These are phyloP conservation scores for Monochamus alternatus DNA, from an alignment of 2,888 invertebrate genomes.

Conservation along the genomic window DNA sequence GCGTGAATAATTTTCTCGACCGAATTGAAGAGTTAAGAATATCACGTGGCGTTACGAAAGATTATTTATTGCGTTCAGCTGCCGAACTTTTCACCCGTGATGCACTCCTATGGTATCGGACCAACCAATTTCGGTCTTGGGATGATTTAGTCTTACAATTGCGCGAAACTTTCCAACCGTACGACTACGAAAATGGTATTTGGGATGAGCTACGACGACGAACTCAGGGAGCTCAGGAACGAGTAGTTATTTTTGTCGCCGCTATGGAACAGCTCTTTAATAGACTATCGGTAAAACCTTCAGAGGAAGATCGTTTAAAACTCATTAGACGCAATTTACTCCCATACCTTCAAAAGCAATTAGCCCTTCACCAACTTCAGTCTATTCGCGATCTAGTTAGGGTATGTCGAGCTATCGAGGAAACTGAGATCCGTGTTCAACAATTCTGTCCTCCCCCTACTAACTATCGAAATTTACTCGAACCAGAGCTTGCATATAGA, in stretches of 20 bases:
- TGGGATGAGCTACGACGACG: background rate
- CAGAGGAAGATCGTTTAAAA: too few relatives aligned
- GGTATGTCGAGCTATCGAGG: too few relatives aligned
- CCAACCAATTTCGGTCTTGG: constrained; percentile 26
- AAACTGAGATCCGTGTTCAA: too few relatives aligned
- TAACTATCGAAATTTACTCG: too few relatives aligned
- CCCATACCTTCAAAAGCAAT: too few relatives aligned
- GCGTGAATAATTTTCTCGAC: constrained; percentile 8
- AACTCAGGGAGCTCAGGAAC: constrained; percentile 17
- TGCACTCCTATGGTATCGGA: constrained; percentile 34
- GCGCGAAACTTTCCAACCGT: background rate
- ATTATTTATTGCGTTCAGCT: constrained; percentile 22
- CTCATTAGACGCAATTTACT: too few relatives aligned
- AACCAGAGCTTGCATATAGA: too few relatives aligned
- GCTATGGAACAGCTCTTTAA: constrained; percentile 1
- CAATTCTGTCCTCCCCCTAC: too few relatives aligned
- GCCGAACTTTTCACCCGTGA: constrained; percentile 29
- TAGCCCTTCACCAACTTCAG: too few relatives aligned
- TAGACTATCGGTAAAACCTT: too few relatives aligned
- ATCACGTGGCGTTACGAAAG: constrained; percentile 1
- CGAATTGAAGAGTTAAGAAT: constrained; percentile 13
- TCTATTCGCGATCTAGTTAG: too few relatives aligned
- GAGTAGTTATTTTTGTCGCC: background rate
- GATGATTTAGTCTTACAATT: constrained; percentile 22
- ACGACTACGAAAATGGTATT: too few relatives aligned